These are phyloP conservation scores for Poecilia gillii DNA, from an alignment of 2,797 vertebrate genomes.

Conservation along the genomic window DNA sequence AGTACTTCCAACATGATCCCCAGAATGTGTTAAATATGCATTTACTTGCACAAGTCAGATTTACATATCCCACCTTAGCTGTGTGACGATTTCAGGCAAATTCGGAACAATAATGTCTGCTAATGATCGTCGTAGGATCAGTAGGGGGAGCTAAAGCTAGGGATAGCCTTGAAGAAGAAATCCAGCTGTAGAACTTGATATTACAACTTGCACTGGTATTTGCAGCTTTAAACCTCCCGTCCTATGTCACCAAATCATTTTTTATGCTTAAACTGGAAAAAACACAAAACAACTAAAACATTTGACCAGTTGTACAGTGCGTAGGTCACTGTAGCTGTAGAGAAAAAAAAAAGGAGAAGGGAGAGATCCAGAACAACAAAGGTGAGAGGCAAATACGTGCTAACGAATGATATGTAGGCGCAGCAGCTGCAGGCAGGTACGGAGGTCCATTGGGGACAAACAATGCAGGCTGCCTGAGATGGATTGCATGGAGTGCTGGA, in stretches of 20 bases:
- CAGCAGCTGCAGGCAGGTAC: conserved; percentile 78
- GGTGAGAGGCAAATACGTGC: conserved; percentile 71
- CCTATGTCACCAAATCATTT: conserved; percentile 44
- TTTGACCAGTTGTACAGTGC: conserved; percentile 62
- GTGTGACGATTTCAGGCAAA: neutral
- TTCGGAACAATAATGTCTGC: neutral
- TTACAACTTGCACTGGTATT: conserved; percentile 23
- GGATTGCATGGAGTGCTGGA: conserved; percentile 73
- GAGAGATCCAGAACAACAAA: conserved; percentile 70
- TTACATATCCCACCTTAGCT: neutral
- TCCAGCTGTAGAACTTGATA: neutral
- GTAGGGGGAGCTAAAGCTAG: neutral
- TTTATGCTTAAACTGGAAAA: conserved; percentile 46
- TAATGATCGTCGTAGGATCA: neutral
- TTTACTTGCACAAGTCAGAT: neutral
- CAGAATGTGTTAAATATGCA: neutral
- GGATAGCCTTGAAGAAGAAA: neutral
- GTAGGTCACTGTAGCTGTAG: conserved; percentile 64
- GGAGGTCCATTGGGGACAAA: conserved; percentile 80
- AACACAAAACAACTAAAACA: conserved; percentile 56
- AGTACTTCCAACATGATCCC: neutral
- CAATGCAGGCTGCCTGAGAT: conserved; percentile 76
- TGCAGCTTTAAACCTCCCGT: conserved; percentile 37
- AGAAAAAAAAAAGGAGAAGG: conserved; percentile 37
- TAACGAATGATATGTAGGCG: conserved; percentile 82